Conservation (phyloP, 2,888 invertebrate species). For the Taenaris catops region DNA sequence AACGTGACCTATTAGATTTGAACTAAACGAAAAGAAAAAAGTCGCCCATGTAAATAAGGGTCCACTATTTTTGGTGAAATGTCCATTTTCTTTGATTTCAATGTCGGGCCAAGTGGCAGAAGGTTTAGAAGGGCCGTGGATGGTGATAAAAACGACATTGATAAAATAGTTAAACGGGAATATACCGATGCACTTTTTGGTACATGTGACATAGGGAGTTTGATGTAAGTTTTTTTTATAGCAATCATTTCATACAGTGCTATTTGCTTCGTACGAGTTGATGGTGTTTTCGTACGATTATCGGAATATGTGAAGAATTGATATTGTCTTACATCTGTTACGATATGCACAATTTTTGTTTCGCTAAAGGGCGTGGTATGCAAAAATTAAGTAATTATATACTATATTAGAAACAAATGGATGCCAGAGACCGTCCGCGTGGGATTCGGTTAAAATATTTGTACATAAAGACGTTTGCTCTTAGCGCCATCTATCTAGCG, state of each 20-base stretch:
- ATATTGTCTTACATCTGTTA: no score
- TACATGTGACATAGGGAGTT: conserved; percentile 41
- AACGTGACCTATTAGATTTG: conserved; percentile 42
- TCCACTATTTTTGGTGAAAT: conserved; percentile 27
- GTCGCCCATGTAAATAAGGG: background rate
- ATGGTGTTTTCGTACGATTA: no score
- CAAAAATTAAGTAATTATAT: no score
- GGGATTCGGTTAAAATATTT: no score
- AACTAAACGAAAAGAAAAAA: background rate
- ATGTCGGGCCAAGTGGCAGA: conserved; percentile 43
- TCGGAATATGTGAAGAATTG: no score
- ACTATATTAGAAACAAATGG: no score
- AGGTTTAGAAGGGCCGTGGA: conserved; percentile 59
- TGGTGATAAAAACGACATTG: conserved; percentile 51
- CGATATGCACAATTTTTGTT: no score
- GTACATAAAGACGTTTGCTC: no score
- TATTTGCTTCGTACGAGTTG: no score
- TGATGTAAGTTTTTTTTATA: conserved; percentile 61
- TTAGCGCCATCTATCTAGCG: no score
- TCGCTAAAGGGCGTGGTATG: no score
- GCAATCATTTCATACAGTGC: background rate
- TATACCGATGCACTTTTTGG: conserved; percentile 43
- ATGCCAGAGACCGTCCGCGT: no score
- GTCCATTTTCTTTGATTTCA: conserved; percentile 67
- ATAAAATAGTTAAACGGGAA: conserved; percentile 36